phyloP scores from a whole-genome alignment of 92 coral and sea anemone species.

The Meandrina meandrites region DNA sequence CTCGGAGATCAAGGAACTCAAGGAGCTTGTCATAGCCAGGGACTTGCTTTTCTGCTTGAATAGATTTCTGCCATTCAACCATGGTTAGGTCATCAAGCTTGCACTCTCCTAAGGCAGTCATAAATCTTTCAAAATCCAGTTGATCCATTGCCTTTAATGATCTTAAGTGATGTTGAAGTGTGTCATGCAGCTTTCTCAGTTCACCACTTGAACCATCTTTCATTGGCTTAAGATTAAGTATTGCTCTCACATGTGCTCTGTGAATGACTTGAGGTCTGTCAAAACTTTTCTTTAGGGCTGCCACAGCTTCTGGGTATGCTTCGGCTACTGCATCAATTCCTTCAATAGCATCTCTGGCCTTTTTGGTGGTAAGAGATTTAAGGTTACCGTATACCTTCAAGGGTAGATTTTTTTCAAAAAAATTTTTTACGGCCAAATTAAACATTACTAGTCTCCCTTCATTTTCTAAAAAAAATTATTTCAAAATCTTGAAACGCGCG shows the following conservation, averaged over 20 bases:
- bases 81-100: slow-evolving; percentile 50
- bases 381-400: too few species aligned
- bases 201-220: slow-evolving; percentile 53
- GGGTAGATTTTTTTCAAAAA: too few species aligned
- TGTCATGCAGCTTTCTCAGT: not conserved
- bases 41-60: not conserved
- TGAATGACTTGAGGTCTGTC: slow-evolving; percentile 62
- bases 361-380: slow-evolving; percentile 50
- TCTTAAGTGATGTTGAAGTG: slow-evolving; percentile 6
- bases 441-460: too few species aligned
- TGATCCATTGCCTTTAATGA: slow-evolving; percentile 18
- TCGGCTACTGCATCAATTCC: slow-evolving; percentile 54
- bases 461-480: too few species aligned
- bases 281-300: slow-evolving; percentile 53
- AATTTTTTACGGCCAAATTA: too few species aligned
- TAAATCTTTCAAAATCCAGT: slow-evolving; percentile 29
- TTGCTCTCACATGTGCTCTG: slow-evolving; percentile 60
- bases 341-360: slow-evolving; percentile 54
- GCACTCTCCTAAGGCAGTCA: slow-evolving; percentile 46
- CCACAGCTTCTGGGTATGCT: slow-evolving; percentile 62
- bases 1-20: slow-evolving; percentile 63
- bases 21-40: slow-evolving; percentile 18
- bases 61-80: slow-evolving; percentile 69
- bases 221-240: slow-evolving; percentile 42
- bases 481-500: too few species aligned